Conservation (phyloP, 2,797 vertebrate species). For the Argya squamiceps region DNA sequence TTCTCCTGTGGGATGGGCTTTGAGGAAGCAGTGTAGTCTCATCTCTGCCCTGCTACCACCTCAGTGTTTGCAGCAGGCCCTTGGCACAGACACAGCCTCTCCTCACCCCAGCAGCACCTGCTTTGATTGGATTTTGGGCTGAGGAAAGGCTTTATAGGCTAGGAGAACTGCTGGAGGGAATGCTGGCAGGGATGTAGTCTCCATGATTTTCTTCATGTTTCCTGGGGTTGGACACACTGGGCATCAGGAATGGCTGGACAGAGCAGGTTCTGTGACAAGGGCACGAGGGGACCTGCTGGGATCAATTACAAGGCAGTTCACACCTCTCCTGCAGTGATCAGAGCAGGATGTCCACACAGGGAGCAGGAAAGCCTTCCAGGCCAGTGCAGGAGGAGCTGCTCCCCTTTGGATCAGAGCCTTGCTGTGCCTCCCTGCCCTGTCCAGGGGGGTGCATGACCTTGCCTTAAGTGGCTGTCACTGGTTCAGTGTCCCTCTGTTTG, state of each 20-base stretch:
- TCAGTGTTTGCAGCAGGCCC: neutral
- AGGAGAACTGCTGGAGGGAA: neutral
- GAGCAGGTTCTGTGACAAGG: neutral
- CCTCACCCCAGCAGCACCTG: neutral
- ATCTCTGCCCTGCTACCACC: neutral
- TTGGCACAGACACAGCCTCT: neutral
- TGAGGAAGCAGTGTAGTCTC: neutral
- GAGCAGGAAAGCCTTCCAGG: neutral
- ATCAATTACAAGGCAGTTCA: neutral
- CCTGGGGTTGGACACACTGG: neutral
- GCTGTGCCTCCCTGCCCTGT: fast-evolving
- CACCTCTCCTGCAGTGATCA: neutral
- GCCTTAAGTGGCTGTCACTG: neutral
- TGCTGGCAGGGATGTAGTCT: neutral
- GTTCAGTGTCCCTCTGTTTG: neutral
- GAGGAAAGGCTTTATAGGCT: neutral
- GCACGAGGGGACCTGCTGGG: neutral
- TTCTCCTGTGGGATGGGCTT: neutral
- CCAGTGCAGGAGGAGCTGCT: neutral
- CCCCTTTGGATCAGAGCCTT: neutral
- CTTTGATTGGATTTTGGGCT: neutral
- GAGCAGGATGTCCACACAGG: fast-evolving
- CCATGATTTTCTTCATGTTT: fast-evolving
- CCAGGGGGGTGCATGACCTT: neutral
- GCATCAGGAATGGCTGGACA: neutral